Conservation (phyloP, 1,140 invertebrate species). For the Parasteatoda tepidariorum region DNA sequence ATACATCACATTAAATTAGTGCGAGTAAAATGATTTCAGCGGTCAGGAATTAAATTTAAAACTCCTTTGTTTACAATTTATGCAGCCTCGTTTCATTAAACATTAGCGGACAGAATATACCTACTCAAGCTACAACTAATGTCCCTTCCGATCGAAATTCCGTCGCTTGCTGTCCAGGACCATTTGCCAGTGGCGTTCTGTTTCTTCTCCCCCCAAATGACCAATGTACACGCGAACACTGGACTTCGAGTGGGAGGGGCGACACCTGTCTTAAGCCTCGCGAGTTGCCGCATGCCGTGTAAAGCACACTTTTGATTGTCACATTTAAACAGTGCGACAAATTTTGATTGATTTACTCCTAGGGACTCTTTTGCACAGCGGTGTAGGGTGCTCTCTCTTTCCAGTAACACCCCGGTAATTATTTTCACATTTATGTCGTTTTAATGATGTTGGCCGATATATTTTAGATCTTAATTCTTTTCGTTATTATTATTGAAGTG, state of each 20-base stretch:
- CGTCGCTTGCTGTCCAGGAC: conserved; percentile 2
- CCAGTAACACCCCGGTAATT: conserved; percentile 10
- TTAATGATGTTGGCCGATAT: conserved; percentile 26
- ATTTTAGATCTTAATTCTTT: neutral
- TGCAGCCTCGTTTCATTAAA: too few species aligned
- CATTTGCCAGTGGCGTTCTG: conserved; percentile 25
- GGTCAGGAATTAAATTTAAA: too few species aligned
- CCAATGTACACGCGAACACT: conserved; percentile 38
- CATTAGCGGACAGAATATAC: too few species aligned
- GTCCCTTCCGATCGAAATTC: neutral
- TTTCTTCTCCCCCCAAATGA: conserved; percentile 24
- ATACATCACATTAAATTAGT: too few species aligned
- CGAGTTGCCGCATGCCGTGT: conserved; percentile 45
- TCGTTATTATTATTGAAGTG: neutral
- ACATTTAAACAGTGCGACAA: conserved; percentile 58
- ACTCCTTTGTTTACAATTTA: too few species aligned
- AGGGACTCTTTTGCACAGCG: too few species aligned
- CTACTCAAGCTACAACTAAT: neutral
- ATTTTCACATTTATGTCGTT: conserved; percentile 55
- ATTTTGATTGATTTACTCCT: conserved; percentile 51
- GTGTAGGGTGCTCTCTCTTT: too few species aligned
- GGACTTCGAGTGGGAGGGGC: conserved; percentile 9
- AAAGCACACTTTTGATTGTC: conserved; percentile 41
- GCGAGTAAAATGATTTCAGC: too few species aligned
- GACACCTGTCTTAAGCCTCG: conserved; percentile 43